Evolutionary conservation across 2,888 invertebrate genomes (phyloP).

Genomic region (Stenurella melanura): DNA sequence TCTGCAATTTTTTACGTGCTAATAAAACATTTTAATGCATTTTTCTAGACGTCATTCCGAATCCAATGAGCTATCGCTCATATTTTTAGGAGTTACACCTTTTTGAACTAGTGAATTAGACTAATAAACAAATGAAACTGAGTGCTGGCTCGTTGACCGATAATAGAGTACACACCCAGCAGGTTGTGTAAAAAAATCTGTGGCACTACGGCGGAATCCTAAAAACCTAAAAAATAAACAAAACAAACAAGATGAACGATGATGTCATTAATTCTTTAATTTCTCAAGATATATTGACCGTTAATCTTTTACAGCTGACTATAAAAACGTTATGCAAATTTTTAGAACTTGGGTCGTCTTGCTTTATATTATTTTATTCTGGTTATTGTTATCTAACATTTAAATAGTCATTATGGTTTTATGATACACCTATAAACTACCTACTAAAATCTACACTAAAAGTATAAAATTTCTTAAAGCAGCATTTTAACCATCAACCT

Average conservation of each 20-base stretch:
- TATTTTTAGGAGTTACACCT: no score
- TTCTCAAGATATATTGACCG: conserved; percentile 34
- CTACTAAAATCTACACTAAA: conserved; percentile 30
- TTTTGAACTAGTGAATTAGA: no score
- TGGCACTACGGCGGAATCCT: no score
- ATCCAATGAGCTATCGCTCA: no score
- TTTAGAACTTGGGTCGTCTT: conserved; percentile 13
- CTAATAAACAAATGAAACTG: no score
- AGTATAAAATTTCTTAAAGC: conserved; percentile 43
- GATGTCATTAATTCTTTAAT: conserved; percentile 19
- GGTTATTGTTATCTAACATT: conserved; percentile 38
- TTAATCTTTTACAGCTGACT: conserved; percentile 33
- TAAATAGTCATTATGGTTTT: conserved; percentile 40
- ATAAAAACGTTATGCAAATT: conserved; percentile 38
- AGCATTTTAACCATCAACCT: conserved; percentile 39
- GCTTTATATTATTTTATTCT: conserved; percentile 36
- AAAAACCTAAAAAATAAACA: background rate
- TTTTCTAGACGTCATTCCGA: no score
- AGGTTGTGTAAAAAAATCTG: no score
- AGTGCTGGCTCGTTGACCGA: no score
- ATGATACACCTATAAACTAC: conserved; percentile 32
- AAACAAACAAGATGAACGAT: background rate
- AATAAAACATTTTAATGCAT: no score
- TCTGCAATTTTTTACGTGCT: no score
- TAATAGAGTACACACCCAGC: no score